Evolutionary conservation across 2,888 invertebrate genomes (phyloP), one percentile per base, ranked within the genome.

Genomic region (Caenorhabditis plicata): DNA sequence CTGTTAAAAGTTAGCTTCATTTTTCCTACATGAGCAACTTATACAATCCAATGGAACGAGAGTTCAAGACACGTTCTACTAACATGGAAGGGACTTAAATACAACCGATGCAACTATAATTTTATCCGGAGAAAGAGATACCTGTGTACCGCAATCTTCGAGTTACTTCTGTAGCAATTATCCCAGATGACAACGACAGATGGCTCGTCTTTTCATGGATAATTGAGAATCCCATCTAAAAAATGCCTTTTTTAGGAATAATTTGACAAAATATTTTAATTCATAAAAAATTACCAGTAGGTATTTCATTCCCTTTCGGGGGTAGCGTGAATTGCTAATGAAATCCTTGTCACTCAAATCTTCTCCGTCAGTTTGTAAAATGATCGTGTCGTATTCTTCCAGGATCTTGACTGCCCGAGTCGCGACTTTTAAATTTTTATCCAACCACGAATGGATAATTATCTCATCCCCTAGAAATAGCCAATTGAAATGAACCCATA

Each of bases 161-260:
- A 23, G 43, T 56, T 19, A 38, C 36, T 27, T 56, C 56, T 23
- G 23, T 56, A 56, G 27, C 50, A 22, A 56, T 56, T 8, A 51
- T 56, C 31, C 56, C 56, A 25, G 56, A 22, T 15, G 56, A 56
- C 23, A 56, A 23, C 31, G 56, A 49, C 15, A 33, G 50, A 56
- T 56, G 50, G 27, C 43, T 51, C 25, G 56, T 56, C 50, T 56
- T 49, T 17, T 44, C 44, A 44, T 56, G 56, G 25, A 56, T 9
- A 56, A 50, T 51, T 26, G 56, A 56, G 31, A 17, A 56, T 43
- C 56, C 56, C 56, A 56, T 56, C 56, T 56, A 56, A 56, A 56
- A 20, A 41, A 56, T 11, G 9, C 15, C 40, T 4, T 50, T 56
- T 50, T 47, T 35, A 44, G 39, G 44, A 36, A 41, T 35, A 43